phyloP scores from a whole-genome alignment of 2,888 invertebrate species.

The Phortica magna region DNA sequence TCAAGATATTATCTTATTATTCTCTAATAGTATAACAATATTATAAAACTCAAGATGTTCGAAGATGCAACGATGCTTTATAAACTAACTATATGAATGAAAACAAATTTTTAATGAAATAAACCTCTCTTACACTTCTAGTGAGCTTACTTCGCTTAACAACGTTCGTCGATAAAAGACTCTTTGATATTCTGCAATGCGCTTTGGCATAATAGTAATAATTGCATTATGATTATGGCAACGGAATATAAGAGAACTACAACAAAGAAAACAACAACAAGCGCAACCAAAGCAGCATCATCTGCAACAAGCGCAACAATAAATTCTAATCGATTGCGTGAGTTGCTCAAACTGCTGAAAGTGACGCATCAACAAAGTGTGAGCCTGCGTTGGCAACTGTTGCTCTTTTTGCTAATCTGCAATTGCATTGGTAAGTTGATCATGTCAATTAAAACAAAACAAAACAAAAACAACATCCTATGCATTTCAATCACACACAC shows the following conservation, averaged over 20 bases:
- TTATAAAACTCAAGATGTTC: no score
- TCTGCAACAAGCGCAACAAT: slow-evolving; percentile 38
- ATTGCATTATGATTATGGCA: slow-evolving; percentile 55
- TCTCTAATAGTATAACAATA: no score
- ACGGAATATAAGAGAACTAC: slow-evolving; percentile 46
- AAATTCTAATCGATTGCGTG: neutral
- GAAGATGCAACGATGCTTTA: no score
- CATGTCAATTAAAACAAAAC: neutral
- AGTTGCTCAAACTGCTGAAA: neutral
- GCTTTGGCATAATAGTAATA: neutral
- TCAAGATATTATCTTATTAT: no score
- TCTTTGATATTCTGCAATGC: no score
- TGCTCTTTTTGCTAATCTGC: slow-evolving; percentile 70
- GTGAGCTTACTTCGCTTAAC: no score
- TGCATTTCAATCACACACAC: neutral
- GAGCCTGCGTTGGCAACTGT: slow-evolving; percentile 67
- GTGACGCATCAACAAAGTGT: slow-evolving; percentile 28
- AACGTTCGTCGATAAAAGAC: no score
- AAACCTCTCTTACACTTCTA: no score
- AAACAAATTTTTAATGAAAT: no score
- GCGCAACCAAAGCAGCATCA: no score
- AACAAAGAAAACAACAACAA: slow-evolving; percentile 50
- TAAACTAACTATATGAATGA: no score
- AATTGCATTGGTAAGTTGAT: slow-evolving; percentile 75
- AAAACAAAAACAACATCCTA: neutral